phyloP scores from a whole-genome alignment of 2,113 vertebrate species.

The Protobothrops flavoviridis region DNA sequence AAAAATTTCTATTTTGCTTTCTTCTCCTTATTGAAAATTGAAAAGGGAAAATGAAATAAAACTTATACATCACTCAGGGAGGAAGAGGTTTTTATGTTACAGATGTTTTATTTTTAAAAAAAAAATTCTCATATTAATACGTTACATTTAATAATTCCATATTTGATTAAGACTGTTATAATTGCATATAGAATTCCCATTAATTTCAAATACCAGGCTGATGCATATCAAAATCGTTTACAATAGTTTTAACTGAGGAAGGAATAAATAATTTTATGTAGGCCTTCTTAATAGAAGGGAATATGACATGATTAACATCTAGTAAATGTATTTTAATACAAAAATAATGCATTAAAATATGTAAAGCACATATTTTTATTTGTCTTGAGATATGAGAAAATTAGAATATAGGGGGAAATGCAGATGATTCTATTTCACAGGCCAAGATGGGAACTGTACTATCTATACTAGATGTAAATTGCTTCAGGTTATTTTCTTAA shows the following conservation, averaged over 20 bases:
- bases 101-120: conserved; percentile 35
- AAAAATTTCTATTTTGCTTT: conserved; percentile 52
- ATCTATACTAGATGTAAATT: no score
- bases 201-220: conserved; percentile 7
- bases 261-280: background rate
- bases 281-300: background rate
- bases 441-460: background rate
- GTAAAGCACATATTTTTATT: background rate
- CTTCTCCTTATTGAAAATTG: conserved; percentile 51
- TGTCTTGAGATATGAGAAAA: background rate
- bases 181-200: conserved; percentile 10
- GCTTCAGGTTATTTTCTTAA: no score
- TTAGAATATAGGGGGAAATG: background rate
- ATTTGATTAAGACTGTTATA: background rate
- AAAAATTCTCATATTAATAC: background rate
- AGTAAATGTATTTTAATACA: background rate
- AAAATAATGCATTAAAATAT: no score
- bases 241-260: background rate
- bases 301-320: background rate
- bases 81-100: conserved; percentile 47
- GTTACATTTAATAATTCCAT: conserved; percentile 1
- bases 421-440: background rate
- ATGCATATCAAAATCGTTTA: conserved; percentile 7
- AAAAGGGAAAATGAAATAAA: conserved; percentile 60
- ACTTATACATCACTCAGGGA: conserved; percentile 46